Base-by-base conservation (phyloP, 2,113 vertebrate genomes). In the Sebastes schlegelii region DNA sequence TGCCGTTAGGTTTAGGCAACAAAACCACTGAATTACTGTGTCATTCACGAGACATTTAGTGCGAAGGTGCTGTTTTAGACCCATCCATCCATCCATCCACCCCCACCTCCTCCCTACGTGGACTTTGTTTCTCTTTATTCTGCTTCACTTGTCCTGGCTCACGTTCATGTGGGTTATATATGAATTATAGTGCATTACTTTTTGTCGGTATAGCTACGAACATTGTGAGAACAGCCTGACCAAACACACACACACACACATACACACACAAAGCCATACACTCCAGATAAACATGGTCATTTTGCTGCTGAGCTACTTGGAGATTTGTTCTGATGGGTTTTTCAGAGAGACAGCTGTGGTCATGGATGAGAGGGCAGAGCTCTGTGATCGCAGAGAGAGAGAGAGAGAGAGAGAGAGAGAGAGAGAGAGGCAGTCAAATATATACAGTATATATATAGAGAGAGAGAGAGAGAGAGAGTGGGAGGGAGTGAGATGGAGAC, bases 311-410 rank as follows among this genome's bases (percentile, higher is more conserved):
- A 80, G 88, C 60, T 74, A 71, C 71, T 71, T 55, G 7, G 26
- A 83, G 68, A 82, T 84, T 75, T 46, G 4, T 49, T 49, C 54
- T 72, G 52, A 77, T 87, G 57, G 60, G 60, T 69, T 77, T 87
- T 85, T 54, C 19, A 6, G 55, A 85, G 61, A 74, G 60, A 84
- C 76, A 81, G 79, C 80, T 86, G 77, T 67, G 69, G 61, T 71
- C 0, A 0, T 71, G 65, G 77, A 57, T 63, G 75, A 62, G 19
- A 58, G 48, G 45, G n/a, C 14, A 68, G 62, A 72, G 60, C 40
- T 51, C 26, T 51, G 23, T 68, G 48, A 70, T 79, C 40, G 13
- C 19, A 26, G 21, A 45, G 54, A 76, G 23, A 55, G 58, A 26
- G 21, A 64, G 55, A 69, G 6, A 49, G 1, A 74, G 52, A 5